Evolutionary conservation across 2,113 vertebrate genomes (phyloP).

Genomic region (Kryptolebias marmoratus): DNA sequence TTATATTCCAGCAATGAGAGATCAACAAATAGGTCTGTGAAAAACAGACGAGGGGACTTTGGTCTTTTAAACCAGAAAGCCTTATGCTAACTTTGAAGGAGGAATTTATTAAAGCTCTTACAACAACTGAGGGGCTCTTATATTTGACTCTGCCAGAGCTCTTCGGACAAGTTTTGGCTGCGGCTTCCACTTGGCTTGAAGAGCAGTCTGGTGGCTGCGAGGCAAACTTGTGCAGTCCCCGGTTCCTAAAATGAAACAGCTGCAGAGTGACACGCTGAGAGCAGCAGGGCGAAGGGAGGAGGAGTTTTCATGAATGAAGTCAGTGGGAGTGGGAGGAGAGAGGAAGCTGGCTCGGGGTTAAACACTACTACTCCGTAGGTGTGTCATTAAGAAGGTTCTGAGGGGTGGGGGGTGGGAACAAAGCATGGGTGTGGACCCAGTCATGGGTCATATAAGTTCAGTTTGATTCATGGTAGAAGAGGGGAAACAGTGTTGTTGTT

Average conservation of each 20-base stretch:
- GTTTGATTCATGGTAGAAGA: conserved; percentile 64
- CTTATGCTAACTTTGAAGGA: conserved; percentile 73
- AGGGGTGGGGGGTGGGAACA: conserved; percentile 20
- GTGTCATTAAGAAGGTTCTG: conserved; percentile 67
- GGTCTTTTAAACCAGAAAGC: conserved; percentile 71
- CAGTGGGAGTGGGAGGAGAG: conserved; percentile 64
- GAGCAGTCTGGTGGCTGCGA: conserved; percentile 75
- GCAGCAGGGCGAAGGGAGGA: conserved; percentile 50
- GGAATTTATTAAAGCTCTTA: conserved; percentile 79
- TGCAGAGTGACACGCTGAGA: conserved; percentile 74
- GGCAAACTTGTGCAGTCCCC: conserved; percentile 78
- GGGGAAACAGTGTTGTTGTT: conserved; percentile 73
- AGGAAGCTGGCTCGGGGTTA: conserved; percentile 49
- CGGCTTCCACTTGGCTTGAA: conserved; percentile 80
- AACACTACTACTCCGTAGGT: conserved; percentile 61
- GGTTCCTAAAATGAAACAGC: conserved; percentile 84
- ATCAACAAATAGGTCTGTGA: conserved; percentile 75
- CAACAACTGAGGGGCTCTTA: conserved; percentile 78
- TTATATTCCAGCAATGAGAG: conserved; percentile 68
- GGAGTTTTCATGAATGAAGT: conserved; percentile 81
- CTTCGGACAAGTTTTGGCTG: conserved; percentile 77
- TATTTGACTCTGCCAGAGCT: conserved; percentile 82
- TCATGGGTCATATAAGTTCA: conserved; percentile 71
- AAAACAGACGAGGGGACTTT: conserved; percentile 71
- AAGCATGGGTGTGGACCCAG: conserved; percentile 64